A percentile compares a stretch with the other conserved stretches of the same genome.
phyloP scores from a whole-genome alignment of 1,140 invertebrate species.

The Saccostrea echinata region DNA sequence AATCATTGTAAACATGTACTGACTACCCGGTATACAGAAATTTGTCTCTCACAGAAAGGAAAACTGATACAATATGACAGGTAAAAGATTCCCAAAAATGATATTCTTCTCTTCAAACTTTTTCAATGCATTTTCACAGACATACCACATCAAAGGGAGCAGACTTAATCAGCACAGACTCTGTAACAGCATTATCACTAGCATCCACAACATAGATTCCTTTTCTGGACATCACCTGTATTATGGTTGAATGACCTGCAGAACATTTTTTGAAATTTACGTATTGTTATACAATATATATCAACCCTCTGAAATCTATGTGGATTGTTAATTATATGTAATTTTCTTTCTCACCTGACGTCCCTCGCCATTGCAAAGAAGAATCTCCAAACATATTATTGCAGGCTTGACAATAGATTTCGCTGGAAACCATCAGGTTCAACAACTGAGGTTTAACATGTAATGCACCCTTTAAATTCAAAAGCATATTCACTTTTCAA shows the following conservation, averaged over 20 bases:
- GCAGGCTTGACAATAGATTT: slow-evolving; percentile 96
- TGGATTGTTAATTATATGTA: neutral
- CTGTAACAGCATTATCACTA: slow-evolving; percentile 92
- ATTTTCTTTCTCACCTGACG: slow-evolving; percentile 11
- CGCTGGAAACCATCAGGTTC: slow-evolving; percentile 94
- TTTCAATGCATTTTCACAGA: slow-evolving; percentile 35
- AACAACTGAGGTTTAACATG: slow-evolving; percentile 96
- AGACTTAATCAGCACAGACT: slow-evolving; percentile 97
- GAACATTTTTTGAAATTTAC: slow-evolving; percentile 5
- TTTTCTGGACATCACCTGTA: slow-evolving; percentile 94
- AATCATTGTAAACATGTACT: too few species aligned
- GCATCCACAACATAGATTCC: slow-evolving; percentile 92
- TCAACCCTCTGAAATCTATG: neutral
- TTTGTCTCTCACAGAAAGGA: too few species aligned
- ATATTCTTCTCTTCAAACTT: neutral
- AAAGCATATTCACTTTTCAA: slow-evolving; percentile 42
- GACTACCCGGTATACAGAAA: too few species aligned
- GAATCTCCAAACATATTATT: slow-evolving; percentile 98
- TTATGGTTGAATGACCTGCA: slow-evolving; percentile 90
- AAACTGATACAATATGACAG: too few species aligned
- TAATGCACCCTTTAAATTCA: slow-evolving; percentile 88
- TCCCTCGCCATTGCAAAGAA: slow-evolving; percentile 79
- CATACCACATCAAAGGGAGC: slow-evolving; percentile 96
- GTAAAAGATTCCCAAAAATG: neutral
- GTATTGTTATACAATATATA: neutral